These are phyloP conservation scores for Zygogramma bicolorata DNA, from an alignment of 2,888 invertebrate species.

Conservation along the genomic window DNA sequence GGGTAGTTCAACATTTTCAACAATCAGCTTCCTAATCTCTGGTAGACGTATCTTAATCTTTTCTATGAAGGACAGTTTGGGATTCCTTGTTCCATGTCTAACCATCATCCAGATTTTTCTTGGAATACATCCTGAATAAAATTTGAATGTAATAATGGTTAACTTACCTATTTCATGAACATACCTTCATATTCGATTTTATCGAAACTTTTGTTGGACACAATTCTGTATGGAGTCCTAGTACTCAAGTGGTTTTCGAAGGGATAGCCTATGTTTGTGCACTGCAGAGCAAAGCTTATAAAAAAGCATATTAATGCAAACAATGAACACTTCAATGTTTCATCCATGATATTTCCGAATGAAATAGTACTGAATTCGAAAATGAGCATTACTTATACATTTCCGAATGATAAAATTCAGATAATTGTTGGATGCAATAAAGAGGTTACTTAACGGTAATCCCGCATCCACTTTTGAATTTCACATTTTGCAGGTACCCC, in stretches of 20 bases:
- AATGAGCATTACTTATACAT: constrained; percentile 33
- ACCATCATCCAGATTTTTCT: constrained; percentile 80
- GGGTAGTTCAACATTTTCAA: constrained; percentile 68
- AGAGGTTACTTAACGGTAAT: constrained; percentile 37
- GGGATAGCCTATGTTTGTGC: constrained; percentile 40
- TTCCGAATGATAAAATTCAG: constrained; percentile 29
- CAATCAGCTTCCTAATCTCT: constrained; percentile 69
- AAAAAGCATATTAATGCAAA: constrained; percentile 24
- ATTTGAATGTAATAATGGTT: neutral
- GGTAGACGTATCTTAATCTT: constrained; percentile 70
- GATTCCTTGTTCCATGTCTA: constrained; percentile 84
- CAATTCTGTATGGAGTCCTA: constrained; percentile 80
- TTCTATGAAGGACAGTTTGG: constrained; percentile 71
- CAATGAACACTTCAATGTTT: constrained; percentile 5
- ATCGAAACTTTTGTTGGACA: constrained; percentile 74
- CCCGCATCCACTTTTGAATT: constrained; percentile 29
- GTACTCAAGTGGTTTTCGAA: constrained; percentile 72
- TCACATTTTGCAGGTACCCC: constrained; percentile 6
- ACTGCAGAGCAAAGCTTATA: constrained; percentile 26
- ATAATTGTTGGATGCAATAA: constrained; percentile 23
- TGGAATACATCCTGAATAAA: constrained; percentile 55
- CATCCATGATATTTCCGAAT: constrained; percentile 23
- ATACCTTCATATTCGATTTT: constrained; percentile 73
- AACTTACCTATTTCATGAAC: constrained; percentile 12
- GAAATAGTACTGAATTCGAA: constrained; percentile 23